Base-by-base conservation (phyloP, 2,888 invertebrate genomes). In the Merodon equestris region DNA sequence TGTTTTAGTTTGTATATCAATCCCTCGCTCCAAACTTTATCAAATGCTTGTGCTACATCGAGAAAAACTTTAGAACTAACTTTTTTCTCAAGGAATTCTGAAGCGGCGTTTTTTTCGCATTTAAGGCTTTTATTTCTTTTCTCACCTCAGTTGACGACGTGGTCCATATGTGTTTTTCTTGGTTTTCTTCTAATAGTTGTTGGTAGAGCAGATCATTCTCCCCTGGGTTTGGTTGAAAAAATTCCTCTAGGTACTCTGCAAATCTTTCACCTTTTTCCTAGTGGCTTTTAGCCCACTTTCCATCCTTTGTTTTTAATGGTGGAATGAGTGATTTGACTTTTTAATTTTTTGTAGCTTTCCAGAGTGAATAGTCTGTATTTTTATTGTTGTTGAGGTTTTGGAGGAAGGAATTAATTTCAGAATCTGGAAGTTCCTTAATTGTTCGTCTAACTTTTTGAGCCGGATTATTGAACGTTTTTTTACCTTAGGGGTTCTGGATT, bases 71-170 rank as follows among this genome's bases (percentile, higher is more conserved):
- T 27, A 27, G 27, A 7, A 27, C 27, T 4, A 27, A 27, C 27
- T 27, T 27, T 27, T 27, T 27, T 7, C 7, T 27, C 27, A 27
- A 27, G 27, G 2, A 7, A 2, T 27, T 27, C n/a, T n/a, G n/a
- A n/a, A n/a, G n/a, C n/a, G 27, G 27, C 7, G 27, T 7, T 27
- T 27, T 27, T 27, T 27, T 27, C 27, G 7, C 27, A 27, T 40
- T 40, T 40, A n/a, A 40, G 40, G n/a, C 40, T 40, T 17, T 45
- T 45, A 4, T 19, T 12, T 50, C 12, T 1, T 50, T 50, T 50
- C 13, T 19, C 50, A 50, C 50, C 19, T 50, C 19, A 50, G 50
- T n/a, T 34, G 19, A 19, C 27, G 13, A 50, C 19, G 19, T 18
- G 19, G 9, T 5, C 1, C 50, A 48, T 48, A 48, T 27, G 27